Evolutionary conservation across 2,113 vertebrate species (phyloP), one percentile per base, ranked within the genome.

Genomic region (Piprites chloris): DNA sequence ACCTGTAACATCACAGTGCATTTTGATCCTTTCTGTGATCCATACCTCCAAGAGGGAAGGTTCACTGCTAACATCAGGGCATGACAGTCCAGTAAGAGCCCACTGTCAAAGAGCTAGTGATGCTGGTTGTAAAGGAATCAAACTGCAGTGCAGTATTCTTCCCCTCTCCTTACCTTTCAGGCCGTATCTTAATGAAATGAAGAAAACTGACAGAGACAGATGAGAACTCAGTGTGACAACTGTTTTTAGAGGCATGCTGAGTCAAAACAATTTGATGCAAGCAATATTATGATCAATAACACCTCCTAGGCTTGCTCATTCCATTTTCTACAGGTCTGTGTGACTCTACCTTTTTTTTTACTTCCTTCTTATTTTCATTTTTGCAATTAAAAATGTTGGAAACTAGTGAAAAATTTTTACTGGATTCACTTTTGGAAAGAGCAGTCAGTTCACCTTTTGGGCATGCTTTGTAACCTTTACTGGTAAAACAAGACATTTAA

Each of bases 261-360:
- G 62, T 32, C 35, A 79, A 95, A 85, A 67, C 41, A 77, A 91
- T 69, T 93, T 73, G n/a, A 77, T 94, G 93, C 14, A 76, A 56
- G 41, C 53, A 87, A 68, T 85, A 79, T 91, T 82, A 77, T 87
- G 50, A 95, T 91, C 65, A 96, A 97, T 93, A 95, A 87, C 49
- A 85, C 61, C 87, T 94, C n/a, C 62, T 15, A 89, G 77, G 49
- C 46, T 79, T 92, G 74, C 56, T 65, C 63, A 92, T 93, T 93
- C 39, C 76, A 92, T 80, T 92, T 74, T 10, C 10, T 28, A 68
- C 33, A 63, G 76, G 55, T 10, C 33, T 56, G 6, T 42, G 24
- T 67, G 47, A 33, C 27, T 56, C 10, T 66, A 5, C 2, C 2
- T n/a, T 5, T 23, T 35, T 19, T 32, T 9, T 4, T 7, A n/a